Evolutionary conservation across 2,113 vertebrate species (phyloP).

Genomic region (Poeciliopsis turrubarensis): DNA sequence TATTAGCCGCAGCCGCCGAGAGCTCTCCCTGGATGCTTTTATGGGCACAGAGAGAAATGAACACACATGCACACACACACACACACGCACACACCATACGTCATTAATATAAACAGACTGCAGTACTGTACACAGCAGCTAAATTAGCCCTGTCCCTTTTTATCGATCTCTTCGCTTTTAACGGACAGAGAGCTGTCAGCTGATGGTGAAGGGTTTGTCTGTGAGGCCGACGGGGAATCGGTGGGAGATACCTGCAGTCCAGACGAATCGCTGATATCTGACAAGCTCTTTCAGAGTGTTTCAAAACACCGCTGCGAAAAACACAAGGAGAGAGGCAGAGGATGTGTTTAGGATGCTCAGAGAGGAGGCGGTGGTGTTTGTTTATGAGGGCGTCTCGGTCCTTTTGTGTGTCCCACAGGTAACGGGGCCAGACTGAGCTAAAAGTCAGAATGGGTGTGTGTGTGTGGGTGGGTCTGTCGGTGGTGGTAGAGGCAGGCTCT

Average conservation of each 20-base stretch:
- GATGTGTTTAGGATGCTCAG: neutral
- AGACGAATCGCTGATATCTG: constrained; percentile 29
- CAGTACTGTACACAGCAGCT: neutral
- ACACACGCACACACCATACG: neutral
- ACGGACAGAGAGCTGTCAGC: constrained; percentile 44
- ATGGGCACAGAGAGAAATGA: neutral
- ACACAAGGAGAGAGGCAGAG: neutral
- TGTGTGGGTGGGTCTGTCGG: constrained; percentile 36
- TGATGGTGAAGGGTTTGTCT: constrained; percentile 19
- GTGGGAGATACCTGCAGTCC: constrained; percentile 32
- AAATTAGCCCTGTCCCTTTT: constrained; percentile 1
- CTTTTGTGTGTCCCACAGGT: constrained; percentile 44
- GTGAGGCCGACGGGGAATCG: constrained; percentile 31
- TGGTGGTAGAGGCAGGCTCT: constrained; percentile 38
- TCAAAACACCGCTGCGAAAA: constrained; percentile 27
- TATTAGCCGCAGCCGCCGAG: rapidly evolving
- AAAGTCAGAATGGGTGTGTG: constrained; percentile 54
- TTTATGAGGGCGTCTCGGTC: constrained; percentile 26
- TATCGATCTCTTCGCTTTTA: constrained; percentile 33
- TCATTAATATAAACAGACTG: neutral
- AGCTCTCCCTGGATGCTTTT: neutral
- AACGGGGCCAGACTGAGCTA: constrained; percentile 42
- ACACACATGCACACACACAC: neutral
- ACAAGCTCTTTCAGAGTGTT: constrained; percentile 25
- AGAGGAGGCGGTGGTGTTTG: neutral